Evolutionary conservation across 2,113 vertebrate genomes (phyloP).

Genomic region (Microcebus griseorufus): DNA sequence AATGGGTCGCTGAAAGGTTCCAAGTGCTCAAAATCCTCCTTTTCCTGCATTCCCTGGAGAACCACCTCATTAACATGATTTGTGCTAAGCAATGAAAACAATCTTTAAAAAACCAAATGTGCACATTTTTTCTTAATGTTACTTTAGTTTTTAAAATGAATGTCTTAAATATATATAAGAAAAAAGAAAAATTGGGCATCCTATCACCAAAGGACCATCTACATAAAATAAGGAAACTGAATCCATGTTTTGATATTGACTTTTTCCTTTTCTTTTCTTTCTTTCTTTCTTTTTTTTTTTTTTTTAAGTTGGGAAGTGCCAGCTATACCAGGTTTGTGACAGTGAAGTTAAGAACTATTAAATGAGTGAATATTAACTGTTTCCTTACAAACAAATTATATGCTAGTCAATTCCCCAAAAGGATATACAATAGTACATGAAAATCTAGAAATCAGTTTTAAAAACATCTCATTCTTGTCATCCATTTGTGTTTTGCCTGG

Average conservation of each 20-base stretch:
- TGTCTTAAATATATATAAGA: neutral
- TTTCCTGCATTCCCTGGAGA: rapidly evolving
- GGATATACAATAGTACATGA: neutral
- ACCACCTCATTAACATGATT: rapidly evolving
- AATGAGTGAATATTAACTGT: neutral
- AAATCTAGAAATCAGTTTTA: neutral
- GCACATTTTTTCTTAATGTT: neutral
- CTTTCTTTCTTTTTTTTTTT: no score
- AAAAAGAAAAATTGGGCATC: neutral
- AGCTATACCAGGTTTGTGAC: neutral
- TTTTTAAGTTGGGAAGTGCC: neutral
- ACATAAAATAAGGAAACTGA: neutral
- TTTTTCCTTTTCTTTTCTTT: neutral
- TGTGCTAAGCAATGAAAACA: neutral
- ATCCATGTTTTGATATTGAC: neutral
- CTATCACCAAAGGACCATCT: neutral
- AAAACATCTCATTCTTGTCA: neutral
- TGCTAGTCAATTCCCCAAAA: neutral
- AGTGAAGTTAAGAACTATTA: neutral
- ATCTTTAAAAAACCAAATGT: neutral
- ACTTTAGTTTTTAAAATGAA: neutral
- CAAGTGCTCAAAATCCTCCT: neutral
- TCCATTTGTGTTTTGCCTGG: neutral
- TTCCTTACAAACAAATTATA: neutral
- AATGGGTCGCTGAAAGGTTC: neutral